A percentile compares a stretch with the other conserved stretches of the same genome.
These are phyloP conservation scores for cattle (Bos taurus) DNA, from an alignment of 2,113 vertebrate species.

Conservation along the genomic window ARS-UCD2.0 NC_037331.1:85819501-85820000, in stretches of 20 bases:
- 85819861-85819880: neutral
- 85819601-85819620: neutral
- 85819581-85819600: neutral
- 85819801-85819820: neutral
- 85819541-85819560: slow-evolving; percentile 4
- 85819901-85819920: neutral
- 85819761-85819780: neutral
- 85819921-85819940: neutral
- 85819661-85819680: neutral
- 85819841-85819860: neutral
- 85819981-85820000: neutral
- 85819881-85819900: neutral
- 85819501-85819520: neutral
- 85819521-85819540: neutral
- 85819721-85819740: slow-evolving; percentile 6
- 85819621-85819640: slow-evolving; percentile 27
- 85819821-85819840: neutral
- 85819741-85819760: neutral
- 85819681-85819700: neutral
- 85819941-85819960: neutral
- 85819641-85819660: neutral
- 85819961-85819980: neutral
- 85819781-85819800: neutral
- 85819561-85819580: slow-evolving; percentile 13
- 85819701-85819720: neutral